phyloP scores from a whole-genome alignment of 2,888 invertebrate genomes.

The Lasioglossum malachurum region DNA sequence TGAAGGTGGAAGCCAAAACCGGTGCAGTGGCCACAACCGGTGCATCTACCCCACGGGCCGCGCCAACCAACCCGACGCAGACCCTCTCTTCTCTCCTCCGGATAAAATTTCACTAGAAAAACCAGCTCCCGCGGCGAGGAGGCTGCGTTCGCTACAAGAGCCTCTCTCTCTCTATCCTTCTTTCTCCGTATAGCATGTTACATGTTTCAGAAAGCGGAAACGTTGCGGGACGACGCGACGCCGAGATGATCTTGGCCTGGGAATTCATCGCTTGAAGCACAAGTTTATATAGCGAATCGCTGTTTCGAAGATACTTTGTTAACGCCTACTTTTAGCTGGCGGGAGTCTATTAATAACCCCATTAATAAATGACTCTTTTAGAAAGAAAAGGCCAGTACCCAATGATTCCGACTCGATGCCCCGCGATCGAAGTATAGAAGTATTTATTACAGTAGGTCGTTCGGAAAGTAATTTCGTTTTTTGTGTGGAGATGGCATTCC shows the following conservation, averaged over 20 bases:
- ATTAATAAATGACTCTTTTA: neutral
- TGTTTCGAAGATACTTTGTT: neutral
- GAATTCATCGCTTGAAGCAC: neutral
- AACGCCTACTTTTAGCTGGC: neutral
- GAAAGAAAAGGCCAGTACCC: neutral
- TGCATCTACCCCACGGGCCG: constrained; percentile 12
- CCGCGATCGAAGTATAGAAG: neutral
- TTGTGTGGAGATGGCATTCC: too few species aligned
- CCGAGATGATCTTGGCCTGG: neutral
- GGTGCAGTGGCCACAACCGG: constrained; percentile 1
- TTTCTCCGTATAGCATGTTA: neutral
- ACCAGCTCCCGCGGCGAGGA: constrained; percentile 24
- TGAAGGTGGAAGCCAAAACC: constrained; percentile 11
- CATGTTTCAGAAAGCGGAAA: constrained; percentile 11
- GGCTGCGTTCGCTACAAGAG: constrained; percentile 20
- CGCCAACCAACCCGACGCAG: neutral
- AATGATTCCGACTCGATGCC: neutral
- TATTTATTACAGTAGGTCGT: too few species aligned
- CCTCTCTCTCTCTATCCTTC: neutral
- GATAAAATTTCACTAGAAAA: constrained; percentile 50
- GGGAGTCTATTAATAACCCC: neutral
- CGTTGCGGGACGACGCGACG: neutral
- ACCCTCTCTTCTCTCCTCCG: constrained; percentile 24
- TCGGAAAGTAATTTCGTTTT: too few species aligned
- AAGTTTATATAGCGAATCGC: neutral